Base-by-base conservation (phyloP, 2,113 vertebrate genomes). In the Erinaceus europaeus region DNA sequence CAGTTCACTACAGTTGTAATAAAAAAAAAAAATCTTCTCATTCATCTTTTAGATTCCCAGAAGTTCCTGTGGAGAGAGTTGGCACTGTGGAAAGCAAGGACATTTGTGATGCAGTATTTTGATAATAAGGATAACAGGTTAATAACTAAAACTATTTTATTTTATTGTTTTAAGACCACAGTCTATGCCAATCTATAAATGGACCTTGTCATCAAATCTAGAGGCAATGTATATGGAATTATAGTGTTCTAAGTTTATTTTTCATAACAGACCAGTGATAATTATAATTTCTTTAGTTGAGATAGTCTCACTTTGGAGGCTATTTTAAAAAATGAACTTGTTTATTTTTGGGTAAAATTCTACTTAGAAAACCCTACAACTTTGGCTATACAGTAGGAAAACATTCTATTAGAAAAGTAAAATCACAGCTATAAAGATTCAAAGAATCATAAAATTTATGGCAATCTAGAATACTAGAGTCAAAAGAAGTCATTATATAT, bases 91-190 rank as follows among this genome's bases (percentile, higher is more conserved):
- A 76, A 92, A 78, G 68, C 74, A 85, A 71, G 84, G 74, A 57
- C n/a, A 1, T 34, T 34, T 90, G 83, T 73, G 81, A 73, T 94
- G 84, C 78, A 52, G 65, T 69, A n/a, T 84, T 65, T 65, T 95
- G 89, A 93, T 86, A 57, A 89, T 77, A 62, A 88, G 57, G 64
- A 83, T 83, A 91, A 83, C 85, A 94, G 92, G 87, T 94, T 91
- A 94, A 92, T 84, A 88, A 69, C 46, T 62, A 53, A 32, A 73
- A 83, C 61, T 82, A 46, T 72, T 91, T 72, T 73, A 61, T 53
- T 61, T 38, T 86, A 4, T 44, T 42, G 4, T 27, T 87, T 82
- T n/a, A n/a, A n/a, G n/a, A n/a, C n/a, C n/a, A n/a, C n/a, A n/a
- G n/a, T n/a, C n/a, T n/a, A n/a, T n/a, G n/a, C n/a, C n/a, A n/a